Percentiles rank a stretch among this genome's conserved stretches.
These are phyloP conservation scores for Nicator chloris DNA, from an alignment of 2,113 vertebrate species.

Conservation along the genomic window DNA sequence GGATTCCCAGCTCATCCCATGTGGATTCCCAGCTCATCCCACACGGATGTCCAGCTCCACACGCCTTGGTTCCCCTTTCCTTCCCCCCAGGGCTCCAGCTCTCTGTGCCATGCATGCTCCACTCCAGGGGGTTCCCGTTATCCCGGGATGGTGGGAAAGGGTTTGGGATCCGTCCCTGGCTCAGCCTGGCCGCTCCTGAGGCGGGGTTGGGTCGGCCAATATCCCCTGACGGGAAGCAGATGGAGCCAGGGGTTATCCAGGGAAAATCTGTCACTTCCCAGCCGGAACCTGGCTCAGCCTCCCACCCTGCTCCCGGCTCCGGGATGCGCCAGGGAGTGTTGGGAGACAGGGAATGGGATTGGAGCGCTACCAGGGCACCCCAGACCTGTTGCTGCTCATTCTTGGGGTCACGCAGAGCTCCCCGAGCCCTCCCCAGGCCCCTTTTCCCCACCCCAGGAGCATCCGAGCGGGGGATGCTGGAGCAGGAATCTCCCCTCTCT, in stretches of 20 bases:
- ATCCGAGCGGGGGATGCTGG: background rate
- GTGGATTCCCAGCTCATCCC: background rate
- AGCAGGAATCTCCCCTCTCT: background rate
- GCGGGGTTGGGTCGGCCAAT: conserved; percentile 55
- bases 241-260: background rate
- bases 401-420: fast-evolving
- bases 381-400: background rate
- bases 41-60: background rate
- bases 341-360: background rate
- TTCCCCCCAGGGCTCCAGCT: too few relatives aligned
- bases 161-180: conserved; percentile 10
- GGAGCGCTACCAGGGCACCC: background rate
- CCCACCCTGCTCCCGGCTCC: fast-evolving
- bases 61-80: background rate
- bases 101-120: background rate
- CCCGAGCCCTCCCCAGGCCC: fast-evolving
- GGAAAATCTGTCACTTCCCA: background rate
- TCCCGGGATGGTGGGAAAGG: background rate
- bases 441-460: background rate
- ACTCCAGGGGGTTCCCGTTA: conserved; percentile 28
- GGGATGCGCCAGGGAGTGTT: fast-evolving
- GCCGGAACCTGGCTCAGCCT: background rate
- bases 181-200: background rate
- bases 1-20: background rate
- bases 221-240: conserved; percentile 66